Conservation (phyloP, 2,797 vertebrate species). For the Hafferia zeledoni region DNA sequence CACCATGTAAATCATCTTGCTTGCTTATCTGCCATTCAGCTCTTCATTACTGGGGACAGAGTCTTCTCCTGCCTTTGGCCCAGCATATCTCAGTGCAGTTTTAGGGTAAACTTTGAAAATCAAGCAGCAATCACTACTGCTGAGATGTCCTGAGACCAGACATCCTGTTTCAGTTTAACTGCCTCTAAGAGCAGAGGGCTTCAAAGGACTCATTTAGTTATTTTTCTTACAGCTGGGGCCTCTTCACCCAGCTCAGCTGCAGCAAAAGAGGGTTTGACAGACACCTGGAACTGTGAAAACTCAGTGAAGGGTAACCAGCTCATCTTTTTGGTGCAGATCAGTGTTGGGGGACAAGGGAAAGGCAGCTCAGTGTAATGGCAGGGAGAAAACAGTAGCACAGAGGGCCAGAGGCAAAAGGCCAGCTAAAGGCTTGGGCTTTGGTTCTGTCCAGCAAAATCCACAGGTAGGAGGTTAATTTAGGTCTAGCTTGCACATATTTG, state of each 20-base stretch:
- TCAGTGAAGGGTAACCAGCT: background rate
- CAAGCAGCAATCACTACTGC: background rate
- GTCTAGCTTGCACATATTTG: background rate
- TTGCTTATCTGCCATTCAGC: background rate
- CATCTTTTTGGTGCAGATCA: background rate
- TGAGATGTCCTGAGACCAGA: background rate
- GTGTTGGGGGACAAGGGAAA: background rate
- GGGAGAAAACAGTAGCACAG: background rate
- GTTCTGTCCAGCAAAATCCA: background rate
- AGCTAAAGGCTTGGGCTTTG: background rate
- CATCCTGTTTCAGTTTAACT: slow-evolving; percentile 41
- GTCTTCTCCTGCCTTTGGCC: background rate
- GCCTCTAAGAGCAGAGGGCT: background rate
- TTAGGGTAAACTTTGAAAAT: background rate
- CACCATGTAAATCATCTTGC: background rate
- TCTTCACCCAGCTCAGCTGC: background rate
- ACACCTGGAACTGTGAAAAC: background rate
- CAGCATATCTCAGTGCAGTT: background rate
- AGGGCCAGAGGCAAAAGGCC: background rate
- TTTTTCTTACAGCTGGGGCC: background rate
- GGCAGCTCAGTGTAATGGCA: background rate
- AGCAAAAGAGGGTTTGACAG: background rate
- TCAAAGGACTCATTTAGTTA: background rate
- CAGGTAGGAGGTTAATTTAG: background rate
- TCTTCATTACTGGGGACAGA: background rate